phyloP scores from a whole-genome alignment of 2,113 vertebrate genomes.

The Gorsachius goisagi region DNA sequence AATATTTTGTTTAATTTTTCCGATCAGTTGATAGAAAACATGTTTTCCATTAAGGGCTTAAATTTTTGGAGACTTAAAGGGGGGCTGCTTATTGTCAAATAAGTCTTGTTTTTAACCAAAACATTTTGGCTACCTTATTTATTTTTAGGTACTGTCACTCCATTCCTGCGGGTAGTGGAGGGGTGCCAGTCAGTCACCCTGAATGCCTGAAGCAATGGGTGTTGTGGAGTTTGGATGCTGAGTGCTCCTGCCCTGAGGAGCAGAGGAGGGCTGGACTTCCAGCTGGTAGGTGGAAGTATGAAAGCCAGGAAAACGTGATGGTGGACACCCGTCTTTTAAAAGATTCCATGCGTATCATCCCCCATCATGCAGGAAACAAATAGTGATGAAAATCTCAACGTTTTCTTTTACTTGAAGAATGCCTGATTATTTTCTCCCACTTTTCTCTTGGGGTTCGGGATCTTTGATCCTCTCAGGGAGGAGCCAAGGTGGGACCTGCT shows the following conservation, averaged over 20 bases:
- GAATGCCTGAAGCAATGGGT: not conserved
- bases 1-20: not conserved
- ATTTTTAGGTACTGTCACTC: not conserved
- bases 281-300: not conserved
- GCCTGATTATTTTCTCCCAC: not conserved
- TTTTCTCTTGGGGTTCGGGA: not conserved
- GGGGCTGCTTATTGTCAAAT: not conserved
- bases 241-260: not conserved
- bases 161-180: rapidly evolving
- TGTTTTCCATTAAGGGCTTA: not conserved
- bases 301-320: not conserved
- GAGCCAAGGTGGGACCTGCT: not conserved
- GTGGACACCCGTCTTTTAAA: not conserved
- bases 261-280: not conserved
- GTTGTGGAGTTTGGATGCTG: not conserved
- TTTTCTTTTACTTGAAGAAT: not conserved
- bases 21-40: not conserved
- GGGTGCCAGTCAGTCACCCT: not conserved
- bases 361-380: not conserved
- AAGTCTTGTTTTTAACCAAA: not conserved
- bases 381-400: rapidly evolving
- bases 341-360: rapidly evolving
- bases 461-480: not conserved
- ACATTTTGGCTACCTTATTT: not conserved
- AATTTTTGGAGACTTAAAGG: not conserved